Evolutionary conservation across 2,888 invertebrate genomes (phyloP).

Genomic region (Laspeyria flexula): DNA sequence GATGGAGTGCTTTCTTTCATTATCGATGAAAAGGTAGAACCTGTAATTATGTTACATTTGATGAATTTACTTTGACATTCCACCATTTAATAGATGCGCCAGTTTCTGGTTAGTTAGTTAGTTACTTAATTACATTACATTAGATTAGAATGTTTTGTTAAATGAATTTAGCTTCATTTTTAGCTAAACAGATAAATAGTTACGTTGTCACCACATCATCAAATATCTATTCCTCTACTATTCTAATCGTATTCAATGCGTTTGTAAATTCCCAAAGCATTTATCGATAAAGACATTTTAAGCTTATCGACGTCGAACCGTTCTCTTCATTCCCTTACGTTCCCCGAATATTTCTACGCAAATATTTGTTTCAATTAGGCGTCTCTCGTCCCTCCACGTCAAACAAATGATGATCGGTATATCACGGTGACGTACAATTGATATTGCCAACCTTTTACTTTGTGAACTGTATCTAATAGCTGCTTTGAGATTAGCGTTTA

Average conservation of each 20-base stretch:
- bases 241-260: neutral
- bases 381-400: conserved; percentile 61
- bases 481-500: conserved; percentile 8
- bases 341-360: conserved; percentile 61
- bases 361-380: conserved; percentile 84
- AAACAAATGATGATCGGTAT: conserved; percentile 74
- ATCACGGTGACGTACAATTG: conserved; percentile 60
- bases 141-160: no score
- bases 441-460: conserved; percentile 39
- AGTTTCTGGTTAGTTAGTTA: no score
- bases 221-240: no score
- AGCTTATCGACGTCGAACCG: conserved; percentile 26
- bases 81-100: no score
- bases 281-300: conserved; percentile 24
- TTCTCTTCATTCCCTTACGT: conserved; percentile 22
- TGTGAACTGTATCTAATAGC: conserved; percentile 15
- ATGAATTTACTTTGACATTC: neutral
- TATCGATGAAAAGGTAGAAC: conserved; percentile 22
- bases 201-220: no score
- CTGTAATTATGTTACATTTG: neutral
- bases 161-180: no score
- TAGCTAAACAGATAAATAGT: no score
- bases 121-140: no score
- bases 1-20: conserved; percentile 24
- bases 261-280: neutral